phyloP scores from a whole-genome alignment of 2,888 invertebrate genomes.

The Digitonthophagus gazella region DNA sequence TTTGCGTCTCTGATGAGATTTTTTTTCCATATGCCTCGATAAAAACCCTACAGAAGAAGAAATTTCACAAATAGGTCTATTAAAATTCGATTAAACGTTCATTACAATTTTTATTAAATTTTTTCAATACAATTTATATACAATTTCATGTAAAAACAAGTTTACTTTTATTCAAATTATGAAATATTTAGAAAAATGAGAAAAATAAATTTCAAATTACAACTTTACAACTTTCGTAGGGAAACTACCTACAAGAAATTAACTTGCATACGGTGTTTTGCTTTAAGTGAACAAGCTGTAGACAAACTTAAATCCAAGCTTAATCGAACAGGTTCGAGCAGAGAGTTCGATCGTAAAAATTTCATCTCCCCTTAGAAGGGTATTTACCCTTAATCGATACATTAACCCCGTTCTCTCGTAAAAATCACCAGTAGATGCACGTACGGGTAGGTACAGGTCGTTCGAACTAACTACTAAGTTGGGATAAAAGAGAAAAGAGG shows the following conservation, averaged over 20 bases:
- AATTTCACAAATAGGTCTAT: too few species aligned
- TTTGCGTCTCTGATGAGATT: neutral
- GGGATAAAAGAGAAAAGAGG: neutral
- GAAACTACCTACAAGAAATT: neutral
- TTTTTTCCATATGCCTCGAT: neutral
- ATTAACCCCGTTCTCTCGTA: neutral
- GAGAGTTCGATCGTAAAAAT: neutral
- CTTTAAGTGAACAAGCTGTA: neutral
- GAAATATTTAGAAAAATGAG: too few species aligned
- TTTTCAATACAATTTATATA: too few species aligned
- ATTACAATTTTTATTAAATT: too few species aligned
- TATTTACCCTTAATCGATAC: neutral
- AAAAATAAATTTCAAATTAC: too few species aligned
- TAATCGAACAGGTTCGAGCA: neutral
- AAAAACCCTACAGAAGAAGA: too few species aligned
- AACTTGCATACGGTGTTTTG: neutral
- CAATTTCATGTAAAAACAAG: too few species aligned
- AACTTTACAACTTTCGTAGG: too few species aligned
- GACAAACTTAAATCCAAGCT: neutral
- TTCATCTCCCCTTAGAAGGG: neutral
- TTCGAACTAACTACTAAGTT: neutral
- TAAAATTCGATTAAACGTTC: too few species aligned
- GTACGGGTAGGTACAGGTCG: neutral
- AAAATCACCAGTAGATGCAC: neutral
- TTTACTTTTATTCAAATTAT: too few species aligned